Conservation (phyloP, 1,140 invertebrate species). For the Drosophila teissieri region DNA sequence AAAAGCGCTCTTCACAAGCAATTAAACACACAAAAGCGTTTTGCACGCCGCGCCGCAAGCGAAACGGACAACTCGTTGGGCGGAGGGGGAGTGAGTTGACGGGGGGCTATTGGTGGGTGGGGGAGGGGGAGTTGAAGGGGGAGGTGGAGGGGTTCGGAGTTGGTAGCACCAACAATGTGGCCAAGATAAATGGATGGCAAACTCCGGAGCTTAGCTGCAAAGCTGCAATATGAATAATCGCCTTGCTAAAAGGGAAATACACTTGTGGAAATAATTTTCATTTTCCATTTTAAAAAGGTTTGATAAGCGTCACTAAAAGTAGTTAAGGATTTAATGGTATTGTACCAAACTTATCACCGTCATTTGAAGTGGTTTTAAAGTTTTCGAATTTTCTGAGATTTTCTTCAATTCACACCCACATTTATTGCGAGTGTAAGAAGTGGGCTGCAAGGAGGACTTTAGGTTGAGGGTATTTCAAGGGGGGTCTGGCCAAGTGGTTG, state of each 20-base stretch:
- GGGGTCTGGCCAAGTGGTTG: background rate
- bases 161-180: slow-evolving; percentile 68
- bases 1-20: slow-evolving; percentile 82
- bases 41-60: slow-evolving; percentile 70
- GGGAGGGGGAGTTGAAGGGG: background rate
- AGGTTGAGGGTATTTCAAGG: background rate
- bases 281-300: too few species aligned
- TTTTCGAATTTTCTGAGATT: background rate
- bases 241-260: slow-evolving; percentile 18
- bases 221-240: slow-evolving; percentile 80
- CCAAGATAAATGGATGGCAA: slow-evolving; percentile 79
- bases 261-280: background rate
- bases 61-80: slow-evolving; percentile 45
- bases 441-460: background rate
- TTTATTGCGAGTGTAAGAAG: slow-evolving; percentile 1
- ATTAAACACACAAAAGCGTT: slow-evolving; percentile 83
- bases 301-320: background rate
- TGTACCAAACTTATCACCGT: background rate
- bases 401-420: background rate
- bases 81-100: background rate
- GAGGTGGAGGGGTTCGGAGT: background rate
- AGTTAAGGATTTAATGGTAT: too few species aligned
- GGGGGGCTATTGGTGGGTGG: background rate
- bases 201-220: slow-evolving; percentile 52
- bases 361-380: background rate